Conservation (phyloP, 2,888 invertebrate genomes). For the Aporophyla lueneburgensis region DNA sequence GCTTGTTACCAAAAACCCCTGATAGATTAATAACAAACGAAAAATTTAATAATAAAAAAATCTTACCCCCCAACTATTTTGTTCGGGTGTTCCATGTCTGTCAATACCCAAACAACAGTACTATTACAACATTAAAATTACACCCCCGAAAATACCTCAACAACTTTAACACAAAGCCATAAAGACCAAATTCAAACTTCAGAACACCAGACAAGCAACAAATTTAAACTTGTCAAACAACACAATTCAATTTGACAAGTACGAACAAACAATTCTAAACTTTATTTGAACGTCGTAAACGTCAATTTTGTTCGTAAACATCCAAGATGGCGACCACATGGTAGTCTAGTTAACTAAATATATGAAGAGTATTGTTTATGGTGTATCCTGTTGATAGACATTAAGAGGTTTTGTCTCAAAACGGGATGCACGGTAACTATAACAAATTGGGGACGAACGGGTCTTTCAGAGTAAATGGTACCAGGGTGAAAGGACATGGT, state of each 20-base stretch:
- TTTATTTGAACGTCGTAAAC: constrained; percentile 67
- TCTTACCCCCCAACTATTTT: constrained; percentile 77
- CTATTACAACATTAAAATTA: constrained; percentile 66
- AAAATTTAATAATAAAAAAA: constrained; percentile 69
- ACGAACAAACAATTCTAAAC: constrained; percentile 72
- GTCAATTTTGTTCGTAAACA: constrained; percentile 67
- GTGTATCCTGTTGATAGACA: constrained; percentile 82
- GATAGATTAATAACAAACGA: constrained; percentile 75
- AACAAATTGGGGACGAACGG: constrained; percentile 61
- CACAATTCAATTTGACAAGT: constrained; percentile 68
- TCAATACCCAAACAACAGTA: constrained; percentile 80
- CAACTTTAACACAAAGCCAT: constrained; percentile 61
- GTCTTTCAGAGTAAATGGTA: constrained; percentile 36
- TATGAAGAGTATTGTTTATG: constrained; percentile 84
- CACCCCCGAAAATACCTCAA: constrained; percentile 44
- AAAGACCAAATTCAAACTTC: constrained; percentile 69
- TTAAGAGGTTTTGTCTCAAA: constrained; percentile 78
- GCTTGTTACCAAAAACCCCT: constrained; percentile 65
- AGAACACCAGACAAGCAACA: constrained; percentile 59
- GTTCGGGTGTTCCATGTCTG: constrained; percentile 85
- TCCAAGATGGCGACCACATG: constrained; percentile 76
- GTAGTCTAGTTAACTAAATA: constrained; percentile 85
- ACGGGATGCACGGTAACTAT: constrained; percentile 64
- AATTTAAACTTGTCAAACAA: constrained; percentile 67
- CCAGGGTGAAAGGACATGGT: constrained; percentile 45